phyloP scores from a whole-genome alignment of 2,888 invertebrate species.

The Temnothorax unifasciatus region DNA sequence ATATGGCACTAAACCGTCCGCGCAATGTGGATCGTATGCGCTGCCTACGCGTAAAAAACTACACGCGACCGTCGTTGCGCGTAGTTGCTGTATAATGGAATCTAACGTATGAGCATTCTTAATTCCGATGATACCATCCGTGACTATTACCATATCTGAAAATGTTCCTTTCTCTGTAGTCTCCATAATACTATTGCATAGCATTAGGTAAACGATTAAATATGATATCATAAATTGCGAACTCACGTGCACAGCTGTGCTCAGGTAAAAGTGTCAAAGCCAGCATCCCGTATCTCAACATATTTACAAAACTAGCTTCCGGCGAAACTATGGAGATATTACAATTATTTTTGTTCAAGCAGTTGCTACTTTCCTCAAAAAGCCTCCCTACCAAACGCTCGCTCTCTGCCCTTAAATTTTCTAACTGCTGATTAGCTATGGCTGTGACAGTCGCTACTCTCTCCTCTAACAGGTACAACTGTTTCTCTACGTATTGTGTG shows the following conservation, averaged over 20 bases:
- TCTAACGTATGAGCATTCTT: constrained; percentile 92
- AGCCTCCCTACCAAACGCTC: constrained; percentile 87
- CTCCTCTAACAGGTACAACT: constrained; percentile 89
- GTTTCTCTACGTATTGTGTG: constrained; percentile 87
- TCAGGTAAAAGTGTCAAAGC: constrained; percentile 92
- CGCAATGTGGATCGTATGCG: constrained; percentile 89
- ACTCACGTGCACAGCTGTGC: constrained; percentile 91
- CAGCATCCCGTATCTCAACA: constrained; percentile 92
- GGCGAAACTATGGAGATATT: constrained; percentile 89
- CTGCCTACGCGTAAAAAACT: constrained; percentile 92
- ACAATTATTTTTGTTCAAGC: constrained; percentile 84
- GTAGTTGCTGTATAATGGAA: constrained; percentile 90
- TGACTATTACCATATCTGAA: constrained; percentile 91
- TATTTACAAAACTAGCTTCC: constrained; percentile 92
- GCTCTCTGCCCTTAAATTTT: constrained; percentile 87
- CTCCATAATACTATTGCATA: background rate
- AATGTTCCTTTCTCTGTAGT: constrained; percentile 64
- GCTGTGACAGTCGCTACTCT: constrained; percentile 88
- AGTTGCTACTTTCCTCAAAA: constrained; percentile 87
- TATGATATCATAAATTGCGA: background rate
- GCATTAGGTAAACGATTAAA: background rate
- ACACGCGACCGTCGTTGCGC: constrained; percentile 91
- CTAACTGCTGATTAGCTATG: constrained; percentile 88
- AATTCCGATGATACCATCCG: constrained; percentile 91
- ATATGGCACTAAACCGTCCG: constrained; percentile 91